Conservation (phyloP, 2,888 invertebrate genomes). For the Colostygia pectinataria region DNA sequence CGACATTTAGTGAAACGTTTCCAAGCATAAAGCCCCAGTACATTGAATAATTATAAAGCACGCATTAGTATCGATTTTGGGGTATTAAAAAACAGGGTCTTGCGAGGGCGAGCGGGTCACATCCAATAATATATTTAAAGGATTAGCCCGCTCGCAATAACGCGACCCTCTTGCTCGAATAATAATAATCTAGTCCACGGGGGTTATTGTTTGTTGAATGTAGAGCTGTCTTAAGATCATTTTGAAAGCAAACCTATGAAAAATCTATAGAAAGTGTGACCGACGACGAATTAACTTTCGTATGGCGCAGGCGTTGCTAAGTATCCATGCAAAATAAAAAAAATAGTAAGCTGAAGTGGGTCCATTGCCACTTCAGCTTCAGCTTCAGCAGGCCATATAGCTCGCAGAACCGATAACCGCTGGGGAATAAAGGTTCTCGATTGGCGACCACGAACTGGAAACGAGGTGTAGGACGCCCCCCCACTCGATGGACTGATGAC, state of each 20-base stretch:
- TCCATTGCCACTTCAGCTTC: too few relatives aligned
- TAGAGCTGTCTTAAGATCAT: conserved; percentile 5
- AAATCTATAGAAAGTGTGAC: not conserved
- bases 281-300: too few relatives aligned
- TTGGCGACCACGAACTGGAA: too few relatives aligned
- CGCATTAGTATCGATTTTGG: conserved; percentile 73
- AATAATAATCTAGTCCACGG: conserved; percentile 16
- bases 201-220: not conserved
- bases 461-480: too few relatives aligned
- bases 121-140: conserved; percentile 83
- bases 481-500: too few relatives aligned
- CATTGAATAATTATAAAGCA: conserved; percentile 51
- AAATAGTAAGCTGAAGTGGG: too few relatives aligned
- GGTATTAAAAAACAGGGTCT: conserved; percentile 72
- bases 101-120: conserved; percentile 66
- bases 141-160: conserved; percentile 80
- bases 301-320: too few relatives aligned
- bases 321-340: too few relatives aligned
- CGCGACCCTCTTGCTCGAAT: conserved; percentile 62
- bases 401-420: too few relatives aligned
- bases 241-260: not conserved
- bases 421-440: too few relatives aligned
- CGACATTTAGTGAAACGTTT: too few relatives aligned
- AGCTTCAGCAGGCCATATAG: too few relatives aligned
- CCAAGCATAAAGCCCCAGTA: conserved; percentile 13